Base-by-base conservation (phyloP, 92 coral and sea anemone genomes). In the Meandrina meandrites region DNA sequence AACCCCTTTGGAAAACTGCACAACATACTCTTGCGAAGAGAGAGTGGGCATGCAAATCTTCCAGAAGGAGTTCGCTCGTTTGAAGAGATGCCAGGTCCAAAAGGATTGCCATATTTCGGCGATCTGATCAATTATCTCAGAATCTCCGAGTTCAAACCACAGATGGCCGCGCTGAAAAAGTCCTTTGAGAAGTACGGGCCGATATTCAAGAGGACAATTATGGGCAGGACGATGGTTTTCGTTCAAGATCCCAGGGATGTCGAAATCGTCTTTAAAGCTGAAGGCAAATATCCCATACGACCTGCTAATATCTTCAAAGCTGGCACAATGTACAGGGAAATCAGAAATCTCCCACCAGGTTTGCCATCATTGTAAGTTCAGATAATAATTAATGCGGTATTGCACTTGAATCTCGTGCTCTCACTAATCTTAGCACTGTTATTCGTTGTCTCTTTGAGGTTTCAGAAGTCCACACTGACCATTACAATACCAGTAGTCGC, bases 171-270 rank as follows among this genome's bases (percentile, higher is more conserved):
- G 18, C 51, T 79, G 1, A 18, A 53, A 35, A 36, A 35, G 30
- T 16, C 36, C 47, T 79, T 79, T 57, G 82, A 9, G 67, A 79
- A 56, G n/a, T 79, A 79, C 70, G 82, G 82, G 8, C 82, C 82
- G 27, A 21, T 79, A 31, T 79, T 79, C 45, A 79, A 79, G 69
- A 54, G 27, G 82, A 79, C 67, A 19, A 13, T 79, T 16, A 32
- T 79, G 51, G 82, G 82, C 22, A 79, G 31, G 28, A 21, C 71
- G 27, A 3, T 79, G 1, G 82, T 79, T 22, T 56, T 8, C 22
- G 10, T 79, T 8, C 16, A 79, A 57, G 31, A 79, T 70, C 81
- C 81, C 2, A 47, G n/a, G n/a, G 81, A 53, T 17, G 64, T 78
- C 7, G 81, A 78, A 16, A 32, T 21, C 36, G 67, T 78, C 27